phyloP scores from a whole-genome alignment of 1,140 invertebrate genomes.

The Branchinecta lindahli region DNA sequence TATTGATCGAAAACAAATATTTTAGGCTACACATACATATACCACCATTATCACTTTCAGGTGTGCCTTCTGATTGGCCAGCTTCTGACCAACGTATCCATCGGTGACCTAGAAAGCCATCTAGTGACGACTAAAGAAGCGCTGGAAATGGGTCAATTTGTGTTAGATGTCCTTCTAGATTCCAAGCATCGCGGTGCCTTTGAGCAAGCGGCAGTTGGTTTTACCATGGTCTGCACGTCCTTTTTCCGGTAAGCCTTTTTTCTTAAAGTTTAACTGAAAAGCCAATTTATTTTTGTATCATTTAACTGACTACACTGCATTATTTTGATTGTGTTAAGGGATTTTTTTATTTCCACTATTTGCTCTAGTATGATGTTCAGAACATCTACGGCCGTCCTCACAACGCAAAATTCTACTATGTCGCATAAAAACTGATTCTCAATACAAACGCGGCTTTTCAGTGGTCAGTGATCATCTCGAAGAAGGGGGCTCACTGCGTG shows the following conservation, averaged over 20 bases:
- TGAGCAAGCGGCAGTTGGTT: constrained; percentile 83
- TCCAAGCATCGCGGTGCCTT: constrained; percentile 88
- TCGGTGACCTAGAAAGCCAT: constrained; percentile 23
- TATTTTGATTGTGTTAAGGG: too few species aligned
- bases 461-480: too few species aligned
- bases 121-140: constrained; percentile 27
- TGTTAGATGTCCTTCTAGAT: constrained; percentile 51
- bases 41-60: neutral
- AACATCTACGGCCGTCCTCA: too few species aligned
- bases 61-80: neutral
- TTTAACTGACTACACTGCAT: too few species aligned
- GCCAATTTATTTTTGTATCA: too few species aligned
- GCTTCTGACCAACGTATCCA: constrained; percentile 25
- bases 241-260: constrained; percentile 40
- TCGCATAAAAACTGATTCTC: neutral
- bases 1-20: too few species aligned
- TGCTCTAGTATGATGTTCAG: too few species aligned
- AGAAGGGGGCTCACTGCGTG: too few species aligned
- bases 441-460: too few species aligned
- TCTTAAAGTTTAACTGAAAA: neutral
- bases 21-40: too few species aligned
- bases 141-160: constrained; percentile 48
- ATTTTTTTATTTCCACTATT: too few species aligned
- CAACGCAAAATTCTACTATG: neutral
- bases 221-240: constrained; percentile 51